Base-by-base conservation (phyloP, 1,140 invertebrate genomes). In the Artemia franciscana region DNA sequence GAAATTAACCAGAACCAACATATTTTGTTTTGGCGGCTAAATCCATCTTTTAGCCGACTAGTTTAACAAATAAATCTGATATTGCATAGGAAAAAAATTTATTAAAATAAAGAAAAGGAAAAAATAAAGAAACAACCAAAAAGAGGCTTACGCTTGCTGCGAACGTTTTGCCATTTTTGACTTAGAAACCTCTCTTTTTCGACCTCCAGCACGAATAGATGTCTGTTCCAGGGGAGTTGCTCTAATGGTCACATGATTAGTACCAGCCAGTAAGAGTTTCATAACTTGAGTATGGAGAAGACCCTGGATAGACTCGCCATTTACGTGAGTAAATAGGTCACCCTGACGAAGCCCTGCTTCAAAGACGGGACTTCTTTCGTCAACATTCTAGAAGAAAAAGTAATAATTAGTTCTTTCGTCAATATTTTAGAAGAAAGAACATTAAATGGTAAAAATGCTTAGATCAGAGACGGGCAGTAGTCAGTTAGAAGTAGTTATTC, bases 241-340 rank as follows among this genome's bases (percentile, higher is more conserved):
- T 25, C 91, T 78, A 0, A 98, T 74, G 2, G 87, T 91, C 0
- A 94, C 84, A 68, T 90, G 87, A 70, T 89, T 86, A 2, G 88
- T 88, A 9, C 89, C 88, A 57, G 86, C 85, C 60, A 95, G 71
- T 60, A 97, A 79, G 51, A 96, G 73, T 65, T 92, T 83, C 26
- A 96, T 74, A 1, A 94, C 90, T 77, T 96, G 91, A 9, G 90
- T 94, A 72, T 97, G 92, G 70, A 92, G 83, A 60, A 97, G 72
- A 1, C 92, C 91, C 72, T 95, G 90, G 9, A 94, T 88, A 3
- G 86, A 79, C 73, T 95, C 91, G 0, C 89, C 89, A 74, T 97
- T 98, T 58, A 98, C 88, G 70, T 97, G 92, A 4, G 92, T 96
- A 67, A 98, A 93, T 61, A 97, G 78, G 76, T 96, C 91, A 4